A percentile compares a stretch with the other conserved stretches of the same genome.
Conservation (phyloP, 2,797 vertebrate genomes). For the Sebastes alutus region DNA sequence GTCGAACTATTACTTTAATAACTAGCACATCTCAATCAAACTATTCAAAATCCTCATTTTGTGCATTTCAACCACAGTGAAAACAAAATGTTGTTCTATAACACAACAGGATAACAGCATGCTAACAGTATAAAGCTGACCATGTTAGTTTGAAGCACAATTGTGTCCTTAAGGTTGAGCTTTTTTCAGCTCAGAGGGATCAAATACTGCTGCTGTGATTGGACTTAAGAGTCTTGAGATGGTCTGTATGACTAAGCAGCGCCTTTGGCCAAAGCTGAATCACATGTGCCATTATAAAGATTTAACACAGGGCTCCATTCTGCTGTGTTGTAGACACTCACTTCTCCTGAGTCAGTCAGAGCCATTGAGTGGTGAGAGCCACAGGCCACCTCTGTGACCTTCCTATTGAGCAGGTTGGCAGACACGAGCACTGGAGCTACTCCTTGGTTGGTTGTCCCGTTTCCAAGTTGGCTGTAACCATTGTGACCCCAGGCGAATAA, state of each 20-base stretch:
- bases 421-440: constrained; percentile 90
- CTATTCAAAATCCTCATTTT: background rate
- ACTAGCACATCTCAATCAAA: background rate
- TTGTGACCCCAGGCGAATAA: constrained; percentile 98
- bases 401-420: constrained; percentile 90
- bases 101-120: background rate
- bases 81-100: background rate
- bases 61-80: background rate
- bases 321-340: constrained; percentile 66
- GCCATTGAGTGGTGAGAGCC: constrained; percentile 97
- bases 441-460: constrained; percentile 94
- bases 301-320: background rate
- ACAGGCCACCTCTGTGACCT: constrained; percentile 92
- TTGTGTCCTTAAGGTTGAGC: constrained; percentile 4
- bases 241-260: background rate
- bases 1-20: background rate
- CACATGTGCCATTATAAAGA: background rate
- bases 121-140: background rate
- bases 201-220: background rate
- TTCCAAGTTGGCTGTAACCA: constrained; percentile 96
- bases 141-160: constrained; percentile 12
- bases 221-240: background rate
- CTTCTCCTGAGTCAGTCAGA: constrained; percentile 92
- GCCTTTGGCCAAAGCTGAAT: constrained; percentile 29
- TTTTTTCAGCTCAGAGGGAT: constrained; percentile 31